Conservation (phyloP, 2,797 vertebrate genomes). For the Amphiprion clarkii region DNA sequence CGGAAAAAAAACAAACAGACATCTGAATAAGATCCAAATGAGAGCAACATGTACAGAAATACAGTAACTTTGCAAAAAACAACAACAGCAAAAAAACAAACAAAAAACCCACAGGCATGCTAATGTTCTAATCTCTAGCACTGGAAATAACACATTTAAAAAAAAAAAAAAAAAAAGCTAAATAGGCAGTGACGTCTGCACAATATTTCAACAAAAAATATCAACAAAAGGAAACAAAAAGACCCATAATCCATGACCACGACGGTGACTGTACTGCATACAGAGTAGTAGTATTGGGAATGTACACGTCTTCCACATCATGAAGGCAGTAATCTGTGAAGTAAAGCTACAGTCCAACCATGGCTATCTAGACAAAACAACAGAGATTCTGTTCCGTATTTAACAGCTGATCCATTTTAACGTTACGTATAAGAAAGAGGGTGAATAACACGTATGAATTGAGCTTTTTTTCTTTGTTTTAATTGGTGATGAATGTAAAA, state of each 20-base stretch:
- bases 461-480: conserved; percentile 35
- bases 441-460: conserved; percentile 52
- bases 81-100: conserved; percentile 29
- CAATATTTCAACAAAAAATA: conserved; percentile 87
- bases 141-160: conserved; percentile 65
- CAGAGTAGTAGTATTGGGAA: conserved; percentile 60
- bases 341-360: conserved; percentile 79
- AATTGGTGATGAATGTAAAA: conserved; percentile 46
- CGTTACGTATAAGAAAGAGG: conserved; percentile 58
- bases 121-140: conserved; percentile 78
- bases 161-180: conserved; percentile 72
- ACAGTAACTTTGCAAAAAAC: conserved; percentile 83
- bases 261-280: conserved; percentile 76
- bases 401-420: conserved; percentile 39
- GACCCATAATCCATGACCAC: conserved; percentile 79
- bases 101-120: conserved; percentile 82
- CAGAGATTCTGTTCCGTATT: conserved; percentile 42
- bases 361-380: conserved; percentile 65
- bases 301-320: conserved; percentile 48
- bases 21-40: conserved; percentile 47
- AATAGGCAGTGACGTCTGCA: conserved; percentile 89
- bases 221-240: conserved; percentile 73
- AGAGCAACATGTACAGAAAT: conserved; percentile 78
- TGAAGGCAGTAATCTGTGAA: conserved; percentile 74
- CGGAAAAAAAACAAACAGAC: conserved; percentile 23